Evolutionary conservation across 2,113 vertebrate species (phyloP).

Genomic region (Chauna torquata): DNA sequence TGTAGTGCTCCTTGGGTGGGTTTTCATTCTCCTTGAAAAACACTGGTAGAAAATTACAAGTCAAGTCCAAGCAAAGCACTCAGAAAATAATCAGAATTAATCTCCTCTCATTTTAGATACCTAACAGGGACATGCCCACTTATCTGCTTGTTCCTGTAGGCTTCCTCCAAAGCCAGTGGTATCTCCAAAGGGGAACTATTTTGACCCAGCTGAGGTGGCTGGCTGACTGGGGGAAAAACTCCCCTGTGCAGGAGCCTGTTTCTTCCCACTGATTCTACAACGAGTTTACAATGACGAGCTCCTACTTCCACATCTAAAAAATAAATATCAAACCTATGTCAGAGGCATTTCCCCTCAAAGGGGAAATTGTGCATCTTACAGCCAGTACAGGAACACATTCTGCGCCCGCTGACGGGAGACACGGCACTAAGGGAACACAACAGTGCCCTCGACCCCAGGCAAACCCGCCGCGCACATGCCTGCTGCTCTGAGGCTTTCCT

Average conservation of each 20-base stretch:
- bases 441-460: fast-evolving
- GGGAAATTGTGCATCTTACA: background rate
- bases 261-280: background rate
- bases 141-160: background rate
- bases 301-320: background rate
- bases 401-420: background rate
- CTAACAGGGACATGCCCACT: background rate
- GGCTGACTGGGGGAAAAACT: background rate
- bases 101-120: background rate
- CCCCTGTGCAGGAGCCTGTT: background rate
- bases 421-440: fast-evolving
- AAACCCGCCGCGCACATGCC: background rate
- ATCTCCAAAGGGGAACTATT: background rate
- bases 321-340: background rate
- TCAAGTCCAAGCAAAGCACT: background rate
- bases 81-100: background rate
- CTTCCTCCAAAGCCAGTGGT: background rate
- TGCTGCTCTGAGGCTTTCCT: background rate
- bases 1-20: background rate
- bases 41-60: background rate
- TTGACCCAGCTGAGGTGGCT: background rate
- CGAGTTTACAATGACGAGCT: background rate
- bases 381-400: background rate
- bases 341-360: background rate
- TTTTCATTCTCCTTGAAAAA: background rate